Evolutionary conservation across 2,888 invertebrate genomes (phyloP).

Genomic region (Portevinia maculata): DNA sequence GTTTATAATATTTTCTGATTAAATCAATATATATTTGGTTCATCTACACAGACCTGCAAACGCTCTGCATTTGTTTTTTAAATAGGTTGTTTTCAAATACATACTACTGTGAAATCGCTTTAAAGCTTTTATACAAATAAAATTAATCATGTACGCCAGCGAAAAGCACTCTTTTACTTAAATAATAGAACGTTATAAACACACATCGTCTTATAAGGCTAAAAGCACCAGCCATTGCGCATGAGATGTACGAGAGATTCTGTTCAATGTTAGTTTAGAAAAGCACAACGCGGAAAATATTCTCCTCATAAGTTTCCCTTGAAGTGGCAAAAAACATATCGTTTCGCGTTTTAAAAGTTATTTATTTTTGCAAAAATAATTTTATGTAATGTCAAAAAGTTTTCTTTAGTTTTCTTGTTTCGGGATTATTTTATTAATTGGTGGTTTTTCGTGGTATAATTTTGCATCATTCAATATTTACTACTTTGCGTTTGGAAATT

Average conservation of each 20-base stretch:
- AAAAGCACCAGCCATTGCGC: constrained; percentile 58
- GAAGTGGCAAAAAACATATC: constrained; percentile 42
- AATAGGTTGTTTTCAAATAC: constrained; percentile 11
- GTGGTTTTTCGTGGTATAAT: constrained; percentile 11
- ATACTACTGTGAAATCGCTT: neutral
- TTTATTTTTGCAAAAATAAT: constrained; percentile 35
- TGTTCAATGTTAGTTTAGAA: constrained; percentile 33
- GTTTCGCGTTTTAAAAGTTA: constrained; percentile 44
- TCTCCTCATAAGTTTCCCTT: constrained; percentile 50
- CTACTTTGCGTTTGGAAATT: neutral
- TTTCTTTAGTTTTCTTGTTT: constrained; percentile 10
- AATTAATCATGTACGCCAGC: constrained; percentile 23
- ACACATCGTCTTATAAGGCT: constrained; percentile 14
- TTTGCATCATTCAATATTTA: constrained; percentile 6
- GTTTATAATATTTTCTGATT: too few relatives aligned
- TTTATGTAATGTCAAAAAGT: constrained; percentile 26
- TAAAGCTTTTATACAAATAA: constrained; percentile 48
- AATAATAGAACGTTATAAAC: constrained; percentile 26
- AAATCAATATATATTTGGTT: too few relatives aligned
- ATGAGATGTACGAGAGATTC: constrained; percentile 37
- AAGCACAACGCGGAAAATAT: constrained; percentile 53
- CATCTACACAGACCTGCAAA: neutral
- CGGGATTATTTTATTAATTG: neutral
- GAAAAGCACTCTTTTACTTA: constrained; percentile 28
- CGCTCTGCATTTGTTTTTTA: constrained; percentile 2